Conservation (phyloP, 2,113 vertebrate species). For the Nyctereutes procyonoides region DNA sequence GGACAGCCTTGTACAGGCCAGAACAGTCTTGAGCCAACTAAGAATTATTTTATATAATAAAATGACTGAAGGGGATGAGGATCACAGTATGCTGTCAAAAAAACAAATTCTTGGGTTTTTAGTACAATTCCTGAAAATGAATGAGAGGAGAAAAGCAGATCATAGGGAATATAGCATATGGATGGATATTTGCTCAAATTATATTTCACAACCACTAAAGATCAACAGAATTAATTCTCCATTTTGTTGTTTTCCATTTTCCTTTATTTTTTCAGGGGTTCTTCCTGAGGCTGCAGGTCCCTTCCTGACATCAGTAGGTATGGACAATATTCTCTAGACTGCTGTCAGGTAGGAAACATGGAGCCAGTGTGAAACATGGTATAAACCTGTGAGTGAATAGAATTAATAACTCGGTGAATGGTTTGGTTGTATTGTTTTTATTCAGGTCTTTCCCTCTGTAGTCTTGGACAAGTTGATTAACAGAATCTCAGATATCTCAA, state of each 20-base stretch:
- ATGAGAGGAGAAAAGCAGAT: slow-evolving; percentile 50
- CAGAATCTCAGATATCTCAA: slow-evolving; percentile 50
- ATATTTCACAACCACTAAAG: slow-evolving; percentile 31
- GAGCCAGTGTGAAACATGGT: neutral
- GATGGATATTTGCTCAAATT: neutral
- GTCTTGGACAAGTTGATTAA: slow-evolving; percentile 58
- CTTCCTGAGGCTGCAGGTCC: neutral
- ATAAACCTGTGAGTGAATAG: neutral
- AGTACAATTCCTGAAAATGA: slow-evolving; percentile 59
- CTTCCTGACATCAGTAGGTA: neutral
- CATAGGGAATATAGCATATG: slow-evolving; percentile 29
- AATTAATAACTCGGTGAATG: slow-evolving; percentile 44
- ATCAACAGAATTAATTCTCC: slow-evolving; percentile 10
- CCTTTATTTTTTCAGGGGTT: neutral
- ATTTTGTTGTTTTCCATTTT: neutral
- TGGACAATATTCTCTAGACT: neutral
- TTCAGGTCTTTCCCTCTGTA: slow-evolving; percentile 22
- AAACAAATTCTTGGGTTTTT: slow-evolving; percentile 56
- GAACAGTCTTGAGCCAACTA: neutral
- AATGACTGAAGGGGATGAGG: neutral
- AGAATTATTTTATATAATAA: neutral
- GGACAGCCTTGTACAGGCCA: neutral
- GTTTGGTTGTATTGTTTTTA: slow-evolving; percentile 42
- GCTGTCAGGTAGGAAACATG: neutral
- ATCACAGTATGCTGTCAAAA: neutral